Percentiles rank a stretch among this genome's conserved stretches.
Evolutionary conservation across 2,797 vertebrate genomes (phyloP).

Genomic region (Clarias pachynema): DNA sequence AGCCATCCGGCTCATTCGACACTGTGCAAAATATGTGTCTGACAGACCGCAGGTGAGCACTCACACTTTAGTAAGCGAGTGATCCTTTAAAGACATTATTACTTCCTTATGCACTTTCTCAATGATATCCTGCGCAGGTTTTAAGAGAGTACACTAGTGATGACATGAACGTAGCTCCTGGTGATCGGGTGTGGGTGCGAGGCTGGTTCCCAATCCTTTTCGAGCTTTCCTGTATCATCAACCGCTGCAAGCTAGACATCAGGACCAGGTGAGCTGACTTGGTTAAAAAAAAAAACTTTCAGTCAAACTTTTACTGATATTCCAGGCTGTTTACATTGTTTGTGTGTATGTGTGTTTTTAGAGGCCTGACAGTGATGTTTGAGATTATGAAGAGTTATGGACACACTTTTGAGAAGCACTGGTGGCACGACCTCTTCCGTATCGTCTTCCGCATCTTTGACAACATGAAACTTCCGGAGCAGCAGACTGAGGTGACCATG

Average conservation of each 20-base stretch:
- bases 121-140: slow-evolving; percentile 69
- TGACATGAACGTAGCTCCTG: slow-evolving; percentile 95
- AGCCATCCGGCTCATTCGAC: slow-evolving; percentile 91
- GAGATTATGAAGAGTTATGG: slow-evolving; percentile 99
- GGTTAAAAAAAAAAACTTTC: neutral
- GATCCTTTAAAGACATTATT: neutral
- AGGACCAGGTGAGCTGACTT: slow-evolving; percentile 83
- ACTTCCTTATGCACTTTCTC: neutral
- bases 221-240: slow-evolving; percentile 96
- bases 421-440: slow-evolving; percentile 97
- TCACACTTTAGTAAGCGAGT: neutral
- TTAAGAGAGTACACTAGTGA: slow-evolving; percentile 95
- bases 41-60: slow-evolving; percentile 87
- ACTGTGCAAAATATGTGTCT: slow-evolving; percentile 91
- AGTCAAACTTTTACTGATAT: neutral
- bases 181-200: slow-evolving; percentile 93
- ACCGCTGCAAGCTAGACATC: slow-evolving; percentile 93
- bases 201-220: slow-evolving; percentile 97
- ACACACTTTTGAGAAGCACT: slow-evolving; percentile 93
- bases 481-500: slow-evolving; percentile 89
- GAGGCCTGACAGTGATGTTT: slow-evolving; percentile 96
- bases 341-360: slow-evolving; percentile 59
- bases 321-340: neutral
- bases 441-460: slow-evolving; percentile 97
- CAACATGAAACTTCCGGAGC: slow-evolving; percentile 97